Base-by-base conservation (phyloP, 2,888 invertebrate genomes). In the Phaonia tiefii region DNA sequence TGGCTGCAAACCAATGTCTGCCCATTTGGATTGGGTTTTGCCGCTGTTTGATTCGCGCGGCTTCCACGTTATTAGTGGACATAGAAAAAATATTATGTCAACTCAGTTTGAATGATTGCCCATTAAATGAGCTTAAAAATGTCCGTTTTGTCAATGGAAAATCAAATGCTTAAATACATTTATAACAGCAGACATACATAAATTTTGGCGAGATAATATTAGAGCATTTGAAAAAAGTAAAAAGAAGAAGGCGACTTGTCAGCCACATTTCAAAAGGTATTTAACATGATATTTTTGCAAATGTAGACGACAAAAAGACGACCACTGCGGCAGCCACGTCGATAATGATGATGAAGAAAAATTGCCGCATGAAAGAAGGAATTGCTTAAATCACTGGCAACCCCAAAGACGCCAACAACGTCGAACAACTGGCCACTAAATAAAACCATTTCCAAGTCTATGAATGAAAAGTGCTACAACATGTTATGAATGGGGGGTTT, bases 11-110 rank as follows among this genome's bases (percentile, higher is more conserved):
- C 49, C 49, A 20, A 20, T 17, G 60, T 37, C 37, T 37, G 8
- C 20, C 11, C 31, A 10, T 17, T 20, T 39, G 60, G 22, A 22
- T 42, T 63, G 42, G n/a, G 39, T 22, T 63, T 60, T 26, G 60
- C 60, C 54, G 69, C 75, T 80, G 74, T 76, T 44, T 75, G 44
- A 54, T 46, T 74, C 37, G 17, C n/a, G n/a, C 51, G 39, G 37
- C 58, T 71, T 66, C 66, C 49, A 71, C 58, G 65, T 66, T 77
- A 75, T 75, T 75, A 70, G 63, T 63, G 63, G 37, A 63, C 31
- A 31, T n/a, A n/a, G n/a, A n/a, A 63, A 78, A 82, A 76, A 79
- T 49, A 73, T 84, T 82, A 84, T 84, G 85, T 85, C 85, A 85
- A 79, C 75, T 77, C 49, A 69, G 79, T 74, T 82, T 85, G 84